phyloP scores from a whole-genome alignment of 2,113 vertebrate genomes.

The Lampris incognitus region DNA sequence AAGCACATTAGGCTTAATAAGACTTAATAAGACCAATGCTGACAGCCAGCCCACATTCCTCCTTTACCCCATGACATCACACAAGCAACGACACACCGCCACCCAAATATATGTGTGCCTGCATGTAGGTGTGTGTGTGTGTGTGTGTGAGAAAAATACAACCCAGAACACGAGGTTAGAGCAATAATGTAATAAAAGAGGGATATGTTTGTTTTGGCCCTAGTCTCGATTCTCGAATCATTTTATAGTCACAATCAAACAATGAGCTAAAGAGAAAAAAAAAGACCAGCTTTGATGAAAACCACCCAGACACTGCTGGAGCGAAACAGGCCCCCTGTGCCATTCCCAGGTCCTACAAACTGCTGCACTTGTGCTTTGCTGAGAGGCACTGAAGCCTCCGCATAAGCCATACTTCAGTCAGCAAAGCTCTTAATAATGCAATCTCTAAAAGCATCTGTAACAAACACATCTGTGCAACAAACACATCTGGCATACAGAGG shows the following conservation, averaged over 20 bases:
- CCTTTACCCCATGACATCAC: slow-evolving; percentile 60
- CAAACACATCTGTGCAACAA: too few species aligned
- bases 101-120: slow-evolving; percentile 3
- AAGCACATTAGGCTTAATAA: too few species aligned
- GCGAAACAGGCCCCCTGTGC: slow-evolving; percentile 43
- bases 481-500: too few species aligned
- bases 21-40: slow-evolving; percentile 23
- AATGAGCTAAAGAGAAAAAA: slow-evolving; percentile 45
- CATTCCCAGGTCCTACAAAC: slow-evolving; percentile 36
- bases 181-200: slow-evolving; percentile 59
- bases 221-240: slow-evolving; percentile 39
- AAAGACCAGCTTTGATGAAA: slow-evolving; percentile 61
- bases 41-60: slow-evolving; percentile 30
- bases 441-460: too few species aligned
- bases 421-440: background rate
- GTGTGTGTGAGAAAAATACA: slow-evolving; percentile 56
- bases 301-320: slow-evolving; percentile 32
- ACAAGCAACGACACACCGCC: slow-evolving; percentile 45
- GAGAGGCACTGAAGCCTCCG: slow-evolving; percentile 6
- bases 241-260: slow-evolving; percentile 70
- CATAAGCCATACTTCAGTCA: slow-evolving; percentile 1
- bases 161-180: slow-evolving; percentile 75
- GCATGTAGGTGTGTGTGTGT: background rate
- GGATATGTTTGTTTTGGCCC: slow-evolving; percentile 74
- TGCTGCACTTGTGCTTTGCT: slow-evolving; percentile 22